These are phyloP conservation scores for Polymixis lichenea DNA, from an alignment of 2,888 invertebrate genomes.

Conservation along the genomic window DNA sequence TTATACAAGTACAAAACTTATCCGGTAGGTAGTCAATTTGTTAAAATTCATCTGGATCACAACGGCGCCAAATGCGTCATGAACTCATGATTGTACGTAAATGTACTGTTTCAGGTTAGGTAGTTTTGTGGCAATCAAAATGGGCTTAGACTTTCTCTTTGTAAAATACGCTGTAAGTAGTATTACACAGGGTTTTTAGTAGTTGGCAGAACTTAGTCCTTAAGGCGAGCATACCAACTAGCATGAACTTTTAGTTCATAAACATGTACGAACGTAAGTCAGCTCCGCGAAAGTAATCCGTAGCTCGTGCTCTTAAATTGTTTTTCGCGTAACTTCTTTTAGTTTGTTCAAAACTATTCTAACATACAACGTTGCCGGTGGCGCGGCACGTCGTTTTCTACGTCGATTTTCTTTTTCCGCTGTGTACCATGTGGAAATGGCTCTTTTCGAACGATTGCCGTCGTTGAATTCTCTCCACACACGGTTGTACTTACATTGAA, in stretches of 20 bases:
- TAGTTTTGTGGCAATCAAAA: constrained; percentile 18
- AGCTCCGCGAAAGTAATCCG: constrained; percentile 54
- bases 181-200: constrained; percentile 19
- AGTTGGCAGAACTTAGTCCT: constrained; percentile 44
- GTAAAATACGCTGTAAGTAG: constrained; percentile 12
- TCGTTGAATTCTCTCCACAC: constrained; percentile 68
- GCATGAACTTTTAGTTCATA: constrained; percentile 54
- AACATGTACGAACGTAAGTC: constrained; percentile 56
- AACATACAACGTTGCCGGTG: constrained; percentile 50
- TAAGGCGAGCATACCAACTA: constrained; percentile 33
- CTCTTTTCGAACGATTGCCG: constrained; percentile 79
- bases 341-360: constrained; percentile 66
- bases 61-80: constrained; percentile 16
- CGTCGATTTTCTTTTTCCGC: constrained; percentile 77
- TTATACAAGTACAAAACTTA: constrained; percentile 38
- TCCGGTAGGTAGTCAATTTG: constrained; percentile 53
- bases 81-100: constrained; percentile 22
- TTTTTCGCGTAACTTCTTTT: constrained; percentile 67
- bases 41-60: constrained; percentile 36
- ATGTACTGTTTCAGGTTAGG: constrained; percentile 13
- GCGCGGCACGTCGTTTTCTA: constrained; percentile 63
- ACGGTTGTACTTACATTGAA: constrained; percentile 75
- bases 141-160: constrained; percentile 28
- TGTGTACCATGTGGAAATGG: constrained; percentile 77
- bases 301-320: constrained; percentile 63